phyloP scores from a whole-genome alignment of 2,888 invertebrate species.

The Tenthredo amoena region DNA sequence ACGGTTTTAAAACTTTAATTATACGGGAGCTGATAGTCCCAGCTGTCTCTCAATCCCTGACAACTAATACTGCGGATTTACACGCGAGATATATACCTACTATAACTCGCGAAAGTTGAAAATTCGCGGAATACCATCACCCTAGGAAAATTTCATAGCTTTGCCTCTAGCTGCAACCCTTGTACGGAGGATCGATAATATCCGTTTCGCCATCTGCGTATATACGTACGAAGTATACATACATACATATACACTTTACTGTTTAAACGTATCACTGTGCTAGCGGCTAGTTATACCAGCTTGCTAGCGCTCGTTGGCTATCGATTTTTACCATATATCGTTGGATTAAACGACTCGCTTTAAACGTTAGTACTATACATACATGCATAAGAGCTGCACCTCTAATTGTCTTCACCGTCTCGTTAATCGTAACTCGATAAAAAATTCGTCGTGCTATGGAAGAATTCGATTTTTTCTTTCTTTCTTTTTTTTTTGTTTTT shows the following conservation, averaged over 20 bases:
- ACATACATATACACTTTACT: neutral
- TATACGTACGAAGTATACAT: no score
- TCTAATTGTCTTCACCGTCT: neutral
- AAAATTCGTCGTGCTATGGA: neutral
- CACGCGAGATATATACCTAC: neutral
- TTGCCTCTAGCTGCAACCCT: neutral
- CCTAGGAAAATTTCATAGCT: slow-evolving; percentile 4
- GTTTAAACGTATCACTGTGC: neutral
- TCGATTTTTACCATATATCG: slow-evolving; percentile 38
- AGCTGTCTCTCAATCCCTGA: slow-evolving; percentile 11
- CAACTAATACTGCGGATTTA: neutral
- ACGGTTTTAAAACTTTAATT: slow-evolving; percentile 35
- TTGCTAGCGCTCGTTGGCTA: slow-evolving; percentile 11
- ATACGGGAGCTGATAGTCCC: neutral
- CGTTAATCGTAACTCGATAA: neutral
- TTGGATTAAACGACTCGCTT: slow-evolving; percentile 18
- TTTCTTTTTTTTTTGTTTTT: neutral
- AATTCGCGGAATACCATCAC: neutral
- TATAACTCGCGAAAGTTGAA: neutral
- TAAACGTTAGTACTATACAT: neutral
- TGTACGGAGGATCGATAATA: slow-evolving; percentile 31
- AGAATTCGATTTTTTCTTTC: neutral
- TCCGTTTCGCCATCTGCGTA: slow-evolving; percentile 41
- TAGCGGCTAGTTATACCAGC: neutral
- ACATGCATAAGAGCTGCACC: neutral